Base-by-base conservation (phyloP, 2,888 invertebrate species). In the Hydriomena furcata region DNA sequence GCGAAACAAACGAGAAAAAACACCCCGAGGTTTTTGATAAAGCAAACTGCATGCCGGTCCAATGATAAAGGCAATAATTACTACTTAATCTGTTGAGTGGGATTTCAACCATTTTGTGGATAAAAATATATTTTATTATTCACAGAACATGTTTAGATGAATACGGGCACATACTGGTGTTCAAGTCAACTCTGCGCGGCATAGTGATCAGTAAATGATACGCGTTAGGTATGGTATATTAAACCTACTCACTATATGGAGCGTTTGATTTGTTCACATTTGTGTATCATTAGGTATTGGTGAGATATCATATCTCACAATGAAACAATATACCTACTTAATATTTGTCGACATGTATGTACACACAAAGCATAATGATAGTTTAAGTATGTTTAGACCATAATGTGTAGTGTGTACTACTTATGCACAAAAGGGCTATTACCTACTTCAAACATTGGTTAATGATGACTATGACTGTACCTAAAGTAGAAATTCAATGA, bases 101-200 rank as follows among this genome's bases (percentile, higher is more conserved):
- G 41, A 59, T 42, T 38, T 59, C 59, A n/a, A 36, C 46, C 56
- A 59, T 59, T 35, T 32, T 55, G 41, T 36, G 0, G 21, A 10
- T 4, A 27, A 43, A 12, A n/a, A 21, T n/a, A 21, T 40, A 17
- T 17, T n/a, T 32, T 24, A 27, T 23, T 31, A n/a, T 12, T 28
- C 3, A 40, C 30, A 7, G 20, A 32, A 21, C 13, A 35, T 20
- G 11, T 36, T 46, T 37, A 13, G 32, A 27, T 20, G 7, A 30
- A 17, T 10, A 34, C 36, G 31, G 27, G 12, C 41, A 32, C 45
- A 43, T 41, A 41, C 42, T 46, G 28, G 32, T 21, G 27, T 21
- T 12, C 3, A 11, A 41, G 21, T 31, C n/a, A 17, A n/a, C 46
- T 35, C 43, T 48, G 31, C 12, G 8, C 25, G 32, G 23, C 41